These are phyloP conservation scores for Eciton burchellii DNA, from an alignment of 1,140 invertebrate species.

Conservation along the genomic window DNA sequence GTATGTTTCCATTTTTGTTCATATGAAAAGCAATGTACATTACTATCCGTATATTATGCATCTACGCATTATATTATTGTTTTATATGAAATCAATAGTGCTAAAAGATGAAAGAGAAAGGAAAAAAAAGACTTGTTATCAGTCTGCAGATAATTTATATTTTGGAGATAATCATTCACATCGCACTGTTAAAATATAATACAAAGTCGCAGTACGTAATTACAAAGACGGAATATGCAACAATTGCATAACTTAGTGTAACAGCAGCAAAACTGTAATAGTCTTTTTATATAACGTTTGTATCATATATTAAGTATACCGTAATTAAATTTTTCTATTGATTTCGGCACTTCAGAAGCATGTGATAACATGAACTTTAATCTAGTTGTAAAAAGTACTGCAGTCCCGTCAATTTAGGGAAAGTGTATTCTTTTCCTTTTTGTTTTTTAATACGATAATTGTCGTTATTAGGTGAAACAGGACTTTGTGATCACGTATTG, in stretches of 20 bases:
- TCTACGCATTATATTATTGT: neutral
- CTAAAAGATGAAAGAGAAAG: constrained; percentile 12
- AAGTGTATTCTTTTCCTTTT: constrained; percentile 32
- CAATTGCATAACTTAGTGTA: constrained; percentile 64
- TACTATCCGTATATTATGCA: constrained; percentile 28
- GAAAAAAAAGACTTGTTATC: constrained; percentile 36
- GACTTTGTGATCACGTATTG: constrained; percentile 54
- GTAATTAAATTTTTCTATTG: constrained; percentile 56
- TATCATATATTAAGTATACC: constrained; percentile 53
- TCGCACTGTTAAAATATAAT: constrained; percentile 50
- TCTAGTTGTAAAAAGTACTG: constrained; percentile 48
- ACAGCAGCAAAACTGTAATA: constrained; percentile 45
- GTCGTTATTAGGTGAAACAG: constrained; percentile 28
- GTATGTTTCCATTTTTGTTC: constrained; percentile 32
- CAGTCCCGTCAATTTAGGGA: constrained; percentile 28
- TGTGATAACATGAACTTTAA: constrained; percentile 50
- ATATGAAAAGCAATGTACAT: constrained; percentile 38
- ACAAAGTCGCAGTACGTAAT: constrained; percentile 21
- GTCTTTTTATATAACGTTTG: constrained; percentile 68
- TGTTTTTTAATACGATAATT: constrained; percentile 42
- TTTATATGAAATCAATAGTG: constrained; percentile 38
- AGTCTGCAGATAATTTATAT: constrained; percentile 46
- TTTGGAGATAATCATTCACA: constrained; percentile 53
- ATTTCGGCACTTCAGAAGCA: constrained; percentile 35
- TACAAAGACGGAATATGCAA: constrained; percentile 23